Base-by-base conservation (phyloP, 2,888 invertebrate species). In the Dexiosoma caninum region DNA sequence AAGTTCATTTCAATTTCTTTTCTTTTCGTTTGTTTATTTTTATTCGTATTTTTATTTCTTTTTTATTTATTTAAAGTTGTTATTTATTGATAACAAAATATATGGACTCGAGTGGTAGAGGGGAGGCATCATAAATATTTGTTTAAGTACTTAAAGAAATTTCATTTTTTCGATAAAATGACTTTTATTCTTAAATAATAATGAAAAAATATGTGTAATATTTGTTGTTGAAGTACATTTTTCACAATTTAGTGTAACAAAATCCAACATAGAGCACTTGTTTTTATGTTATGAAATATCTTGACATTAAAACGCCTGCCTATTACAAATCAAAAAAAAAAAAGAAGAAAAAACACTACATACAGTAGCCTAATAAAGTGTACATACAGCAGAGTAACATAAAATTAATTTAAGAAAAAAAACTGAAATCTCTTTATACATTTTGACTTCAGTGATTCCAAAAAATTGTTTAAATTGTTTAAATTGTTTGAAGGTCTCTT, bases 21-120 rank as follows among this genome's bases (percentile, higher is more conserved):
- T 40, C 7, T 44, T 42, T 21, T 37, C 12, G 4, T 2, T 44
- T 27, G 27, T 21, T 9, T 32, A 32, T 53, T 57, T 55, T 7
- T 64, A 23, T n/a, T n/a, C n/a, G n/a, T n/a, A 6, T 27, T 27
- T 5, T 27, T 27, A 6, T 27, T 27, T 27, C 4, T 27, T 27
- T 27, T 6, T 6, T 27, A 5, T 66, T 51, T 66, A 19, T 23
- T 57, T 57, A 12, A 46, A 46, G 14, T 27, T 35, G 44, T 35
- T 35, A 44, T 16, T 57, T 64, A 74, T 64, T 74, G 72, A 74
- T 74, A 74, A 46, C 44, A 35, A 46, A 69, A 42, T 35, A 40
- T n/a, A 14, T 64, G 12, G 27, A 30, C 27, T 14, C n/a, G 12
- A 30, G 30, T 57, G 42, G 10, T 42, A 70, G 32, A 53, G 42